Base-by-base conservation (phyloP, 2,797 vertebrate genomes). In the Oreonectes daqikongensis region DNA sequence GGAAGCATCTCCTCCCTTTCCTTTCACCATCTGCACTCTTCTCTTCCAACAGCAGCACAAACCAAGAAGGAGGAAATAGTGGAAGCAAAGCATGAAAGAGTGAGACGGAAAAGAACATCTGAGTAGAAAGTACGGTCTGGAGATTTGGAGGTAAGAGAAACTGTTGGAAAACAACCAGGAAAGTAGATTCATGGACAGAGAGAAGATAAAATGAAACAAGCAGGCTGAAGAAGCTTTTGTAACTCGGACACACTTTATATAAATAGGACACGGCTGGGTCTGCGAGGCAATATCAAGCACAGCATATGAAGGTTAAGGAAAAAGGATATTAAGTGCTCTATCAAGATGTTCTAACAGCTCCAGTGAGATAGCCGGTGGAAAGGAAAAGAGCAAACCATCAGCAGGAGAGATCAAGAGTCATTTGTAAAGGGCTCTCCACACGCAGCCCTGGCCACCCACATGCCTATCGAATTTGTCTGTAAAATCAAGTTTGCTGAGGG, bases 381-480 rank as follows among this genome's bases (percentile, higher is more conserved):
- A 75, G 30, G 30, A 73, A 68, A 52, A 64, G 70, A 48, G 50
- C 18, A 60, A 52, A 30, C 42, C 9, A 22, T 68, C n/a, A 57
- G 61, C 81, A 67, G 87, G 88, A 90, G 85, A 89, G 84, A 89
- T 81, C 88, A 89, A 59, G n/a, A 48, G 18, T 40, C 79, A 84
- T 87, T 81, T 77, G 18, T 85, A 86, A 84, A 66, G 86, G 84
- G 57, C 73, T 76, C 72, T 59, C 28, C 78, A 88, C 90, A 88
- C 87, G 90, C 90, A 92, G 91, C 92, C 88, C 92, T 93, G 91
- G 92, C 92, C 90, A 92, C 90, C 92, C 95, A 95, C 95, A 99
- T 99, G 96, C 97, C 97, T 92, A 98, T 99, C 94, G 97, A 99
- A 94, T 99, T 99, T 91, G 96, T 99, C 93, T 99, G 96, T 94